Base-by-base conservation (phyloP, 2,797 vertebrate genomes). In the Falco novaeseelandiae region DNA sequence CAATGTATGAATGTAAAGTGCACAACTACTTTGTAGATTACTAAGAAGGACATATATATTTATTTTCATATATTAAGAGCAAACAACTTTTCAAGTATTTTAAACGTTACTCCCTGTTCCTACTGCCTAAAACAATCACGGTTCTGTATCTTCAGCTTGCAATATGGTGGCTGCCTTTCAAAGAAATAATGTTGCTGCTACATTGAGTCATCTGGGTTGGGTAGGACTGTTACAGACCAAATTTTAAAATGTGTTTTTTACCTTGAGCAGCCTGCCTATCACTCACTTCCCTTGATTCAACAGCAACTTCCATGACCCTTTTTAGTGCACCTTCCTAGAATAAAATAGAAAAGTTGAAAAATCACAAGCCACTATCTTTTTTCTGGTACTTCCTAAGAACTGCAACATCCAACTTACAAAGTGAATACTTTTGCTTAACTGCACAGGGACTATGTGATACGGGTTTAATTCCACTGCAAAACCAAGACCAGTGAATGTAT, bases 251-350 rank as follows among this genome's bases (percentile, higher is more conserved):
- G 12, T n/a, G 34, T 2, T 90, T 89, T n/a, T 96, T 97, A 98
- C 98, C 98, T 98, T 92, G 92, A 92, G 84, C 87, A 15, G 48
- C 34, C 9, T 94, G 91, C 25, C 40, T 51, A 30, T 77, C 69
- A 30, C 74, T 80, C 9, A 12, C 42, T 65, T 95, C 94, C 21
- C n/a, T 12, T 1, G 10, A 83, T 70, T 65, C 77, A 40, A 70
- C 52, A 65, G 25, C 55, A 58, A 20, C 77, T 87, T 96, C 95
- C 36, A 72, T 10, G 14, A 26, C 46, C 89, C 65, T 32, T 83
- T 91, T 97, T 73, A 79, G 58, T 29, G 44, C 49, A 55, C 51
- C 52, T 54, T 93, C 95, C 98, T 98, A 91, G 62, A 90, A 95
- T 38, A 89, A 78, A 90, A 83, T 7, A 67, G 29, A 46, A 51